Evolutionary conservation across 1,140 invertebrate species (phyloP).

Genomic region (Fopius arisanus): DNA sequence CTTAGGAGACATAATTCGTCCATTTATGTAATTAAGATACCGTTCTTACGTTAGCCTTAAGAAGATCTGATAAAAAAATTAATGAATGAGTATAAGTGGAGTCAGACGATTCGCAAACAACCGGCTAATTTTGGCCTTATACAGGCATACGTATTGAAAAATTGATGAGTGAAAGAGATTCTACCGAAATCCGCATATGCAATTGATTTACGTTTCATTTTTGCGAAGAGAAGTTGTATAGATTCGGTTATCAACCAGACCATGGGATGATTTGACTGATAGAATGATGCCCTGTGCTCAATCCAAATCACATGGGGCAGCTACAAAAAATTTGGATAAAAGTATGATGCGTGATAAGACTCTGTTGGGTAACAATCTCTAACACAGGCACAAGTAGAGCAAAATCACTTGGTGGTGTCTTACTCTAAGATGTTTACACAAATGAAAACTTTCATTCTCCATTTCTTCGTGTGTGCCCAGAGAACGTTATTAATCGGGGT

Average conservation of each 20-base stretch:
- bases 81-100: conserved; percentile 4
- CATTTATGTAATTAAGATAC: neutral
- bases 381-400: neutral
- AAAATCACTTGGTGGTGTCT: too few relatives aligned
- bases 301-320: neutral
- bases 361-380: neutral
- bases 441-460: too few relatives aligned
- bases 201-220: neutral
- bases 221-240: neutral
- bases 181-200: conserved; percentile 20
- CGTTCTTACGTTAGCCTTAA: neutral
- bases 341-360: neutral
- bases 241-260: conserved; percentile 1
- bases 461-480: too few relatives aligned
- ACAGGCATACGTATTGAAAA: neutral
- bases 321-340: neutral
- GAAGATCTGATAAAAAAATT: neutral
- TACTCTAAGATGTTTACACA: neutral
- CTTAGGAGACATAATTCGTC: neutral
- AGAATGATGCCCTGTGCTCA: neutral
- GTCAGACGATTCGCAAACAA: neutral
- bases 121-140: conserved; percentile 1
- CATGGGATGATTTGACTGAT: conserved; percentile 19
- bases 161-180: neutral
- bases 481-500: too few relatives aligned